phyloP scores from a whole-genome alignment of 2,797 vertebrate genomes.

The Cyclopterus lumpus region DNA sequence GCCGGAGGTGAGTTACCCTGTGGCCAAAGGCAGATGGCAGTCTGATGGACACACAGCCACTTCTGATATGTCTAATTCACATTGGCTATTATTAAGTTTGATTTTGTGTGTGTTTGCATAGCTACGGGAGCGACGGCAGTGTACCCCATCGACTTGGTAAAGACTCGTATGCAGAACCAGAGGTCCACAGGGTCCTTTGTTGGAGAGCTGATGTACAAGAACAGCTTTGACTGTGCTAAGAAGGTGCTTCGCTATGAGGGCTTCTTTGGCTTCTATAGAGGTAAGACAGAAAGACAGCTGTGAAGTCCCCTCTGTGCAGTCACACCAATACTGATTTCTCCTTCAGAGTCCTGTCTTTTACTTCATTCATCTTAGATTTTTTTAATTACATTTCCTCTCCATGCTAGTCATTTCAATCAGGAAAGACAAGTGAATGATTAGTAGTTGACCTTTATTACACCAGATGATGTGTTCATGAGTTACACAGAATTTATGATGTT shows the following conservation, averaged over 20 bases:
- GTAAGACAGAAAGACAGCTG: slow-evolving; percentile 67
- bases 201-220: slow-evolving; percentile 99
- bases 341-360: not conserved
- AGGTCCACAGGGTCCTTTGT: slow-evolving; percentile 93
- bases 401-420: not conserved
- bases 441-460: too few relatives aligned
- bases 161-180: slow-evolving; percentile 99
- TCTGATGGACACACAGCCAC: not conserved
- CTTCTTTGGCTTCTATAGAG: slow-evolving; percentile 97
- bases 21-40: not conserved
- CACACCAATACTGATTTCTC: not conserved
- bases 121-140: slow-evolving; percentile 98
- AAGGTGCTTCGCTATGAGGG: slow-evolving; percentile 98
- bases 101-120: slow-evolving; percentile 58
- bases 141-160: slow-evolving; percentile 98
- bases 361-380: not conserved
- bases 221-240: slow-evolving; percentile 99
- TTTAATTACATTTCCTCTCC: too few relatives aligned
- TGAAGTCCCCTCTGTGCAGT: not conserved
- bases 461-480: too few relatives aligned
- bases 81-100: not conserved
- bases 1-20: slow-evolving; percentile 91
- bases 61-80: not conserved
- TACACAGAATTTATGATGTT: too few relatives aligned
- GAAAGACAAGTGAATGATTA: too few relatives aligned